Evolutionary conservation across 2,888 invertebrate species (phyloP).

Genomic region (Ophonus ardosiacus): DNA sequence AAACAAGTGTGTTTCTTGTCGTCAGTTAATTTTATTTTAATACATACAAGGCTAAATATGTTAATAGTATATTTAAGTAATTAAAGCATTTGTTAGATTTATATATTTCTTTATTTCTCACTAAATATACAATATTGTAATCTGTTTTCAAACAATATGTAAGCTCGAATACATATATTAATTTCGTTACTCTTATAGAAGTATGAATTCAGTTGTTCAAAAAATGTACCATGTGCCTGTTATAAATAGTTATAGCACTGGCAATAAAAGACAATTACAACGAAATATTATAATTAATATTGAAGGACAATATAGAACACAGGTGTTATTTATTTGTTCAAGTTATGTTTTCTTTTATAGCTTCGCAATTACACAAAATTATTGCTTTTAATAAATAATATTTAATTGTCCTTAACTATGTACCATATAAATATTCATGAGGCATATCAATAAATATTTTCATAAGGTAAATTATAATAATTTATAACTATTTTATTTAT

Average conservation of each 20-base stretch:
- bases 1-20: background rate
- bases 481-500: conserved; percentile 8
- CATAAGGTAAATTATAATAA: conserved; percentile 23
- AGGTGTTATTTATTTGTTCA: conserved; percentile 31
- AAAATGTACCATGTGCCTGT: too few relatives aligned
- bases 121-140: too few relatives aligned
- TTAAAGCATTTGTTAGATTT: too few relatives aligned
- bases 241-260: too few relatives aligned
- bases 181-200: too few relatives aligned
- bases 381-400: conserved; percentile 35
- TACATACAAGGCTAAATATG: too few relatives aligned
- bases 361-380: conserved; percentile 31
- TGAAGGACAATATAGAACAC: conserved; percentile 22
- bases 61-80: too few relatives aligned
- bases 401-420: conserved; percentile 26
- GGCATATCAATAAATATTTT: conserved; percentile 24
- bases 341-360: conserved; percentile 35
- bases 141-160: too few relatives aligned
- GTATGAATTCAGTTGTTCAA: too few relatives aligned
- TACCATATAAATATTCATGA: conserved; percentile 16
- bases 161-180: too few relatives aligned
- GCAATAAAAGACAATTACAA: background rate
- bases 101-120: too few relatives aligned
- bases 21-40: background rate
- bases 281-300: conserved; percentile 16